Conservation (phyloP, 2,888 invertebrate species). For the Amiota communis region DNA sequence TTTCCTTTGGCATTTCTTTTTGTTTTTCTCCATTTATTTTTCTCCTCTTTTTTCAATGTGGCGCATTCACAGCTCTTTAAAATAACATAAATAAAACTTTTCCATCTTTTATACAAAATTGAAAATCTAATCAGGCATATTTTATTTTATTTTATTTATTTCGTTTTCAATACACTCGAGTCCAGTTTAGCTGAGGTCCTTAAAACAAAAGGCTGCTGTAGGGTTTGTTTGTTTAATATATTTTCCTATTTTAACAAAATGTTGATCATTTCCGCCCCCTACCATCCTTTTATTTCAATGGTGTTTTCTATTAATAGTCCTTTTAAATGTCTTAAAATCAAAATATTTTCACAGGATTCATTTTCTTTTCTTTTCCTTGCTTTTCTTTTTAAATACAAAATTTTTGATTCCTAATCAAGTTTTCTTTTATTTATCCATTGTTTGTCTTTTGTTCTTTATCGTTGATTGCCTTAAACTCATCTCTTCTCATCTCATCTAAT, state of each 20-base stretch:
- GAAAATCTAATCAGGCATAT: slow-evolving; percentile 24
- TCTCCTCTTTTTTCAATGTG: background rate
- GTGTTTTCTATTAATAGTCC: no score
- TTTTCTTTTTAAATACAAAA: no score
- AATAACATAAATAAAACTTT: background rate
- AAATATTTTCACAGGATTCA: slow-evolving; percentile 1
- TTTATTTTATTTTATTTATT: slow-evolving; percentile 12
- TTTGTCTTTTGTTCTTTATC: background rate
- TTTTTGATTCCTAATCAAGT: no score
- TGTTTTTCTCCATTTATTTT: background rate
- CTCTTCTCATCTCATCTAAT: slow-evolving; percentile 3
- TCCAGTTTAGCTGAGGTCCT: no score
- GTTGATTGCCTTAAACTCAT: background rate
- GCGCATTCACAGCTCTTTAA: background rate
- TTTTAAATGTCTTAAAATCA: slow-evolving; percentile 17
- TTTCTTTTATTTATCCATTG: no score
- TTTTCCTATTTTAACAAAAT: no score
- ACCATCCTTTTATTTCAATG: no score
- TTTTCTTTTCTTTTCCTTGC: no score
- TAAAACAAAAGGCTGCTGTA: no score
- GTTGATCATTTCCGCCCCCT: no score
- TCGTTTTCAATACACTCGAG: background rate
- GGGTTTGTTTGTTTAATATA: no score
- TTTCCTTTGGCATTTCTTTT: background rate
- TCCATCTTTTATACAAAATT: background rate